Conservation (phyloP, 2,113 vertebrate genomes). For the rabbit (Oryctolagus cuniculus) region DNA sequence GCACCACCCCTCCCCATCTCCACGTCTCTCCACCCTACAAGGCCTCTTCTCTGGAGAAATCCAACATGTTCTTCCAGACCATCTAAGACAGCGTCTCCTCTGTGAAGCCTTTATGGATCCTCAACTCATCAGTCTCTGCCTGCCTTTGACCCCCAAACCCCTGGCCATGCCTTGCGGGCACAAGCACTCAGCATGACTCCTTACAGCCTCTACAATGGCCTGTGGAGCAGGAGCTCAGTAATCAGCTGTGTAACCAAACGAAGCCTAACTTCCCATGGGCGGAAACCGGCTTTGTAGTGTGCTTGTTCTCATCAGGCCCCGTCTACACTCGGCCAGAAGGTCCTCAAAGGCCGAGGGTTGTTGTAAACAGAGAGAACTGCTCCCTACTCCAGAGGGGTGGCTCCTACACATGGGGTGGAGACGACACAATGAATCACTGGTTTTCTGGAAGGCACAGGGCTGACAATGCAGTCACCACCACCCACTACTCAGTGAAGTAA, state of each 20-base stretch:
- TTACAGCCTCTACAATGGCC: not conserved
- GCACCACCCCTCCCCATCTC: not conserved
- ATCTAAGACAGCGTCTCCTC: not conserved
- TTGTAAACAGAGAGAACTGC: slow-evolving; percentile 45
- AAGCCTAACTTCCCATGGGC: not conserved
- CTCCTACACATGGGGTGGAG: not conserved
- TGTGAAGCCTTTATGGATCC: not conserved
- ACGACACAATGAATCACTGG: slow-evolving; percentile 33
- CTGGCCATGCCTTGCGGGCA: not conserved
- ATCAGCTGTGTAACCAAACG: not conserved
- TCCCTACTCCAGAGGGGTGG: not conserved
- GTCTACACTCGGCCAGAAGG: not conserved
- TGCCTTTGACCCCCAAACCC: not conserved
- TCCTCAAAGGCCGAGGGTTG: slow-evolving; percentile 6
- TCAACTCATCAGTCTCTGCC: not conserved
- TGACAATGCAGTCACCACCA: slow-evolving; percentile 61
- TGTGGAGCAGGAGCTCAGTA: not conserved
- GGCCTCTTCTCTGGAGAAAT: slow-evolving; percentile 36
- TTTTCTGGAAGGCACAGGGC: slow-evolving; percentile 53
- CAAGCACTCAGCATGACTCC: not conserved
- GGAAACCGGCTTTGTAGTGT: slow-evolving; percentile 16
- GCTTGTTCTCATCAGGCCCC: not conserved
- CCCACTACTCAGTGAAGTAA: slow-evolving; percentile 52
- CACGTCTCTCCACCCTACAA: not conserved
- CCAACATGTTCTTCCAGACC: slow-evolving; percentile 12